Conservation (phyloP, 1,140 invertebrate species). For the Drosophila nannoptera region DNA sequence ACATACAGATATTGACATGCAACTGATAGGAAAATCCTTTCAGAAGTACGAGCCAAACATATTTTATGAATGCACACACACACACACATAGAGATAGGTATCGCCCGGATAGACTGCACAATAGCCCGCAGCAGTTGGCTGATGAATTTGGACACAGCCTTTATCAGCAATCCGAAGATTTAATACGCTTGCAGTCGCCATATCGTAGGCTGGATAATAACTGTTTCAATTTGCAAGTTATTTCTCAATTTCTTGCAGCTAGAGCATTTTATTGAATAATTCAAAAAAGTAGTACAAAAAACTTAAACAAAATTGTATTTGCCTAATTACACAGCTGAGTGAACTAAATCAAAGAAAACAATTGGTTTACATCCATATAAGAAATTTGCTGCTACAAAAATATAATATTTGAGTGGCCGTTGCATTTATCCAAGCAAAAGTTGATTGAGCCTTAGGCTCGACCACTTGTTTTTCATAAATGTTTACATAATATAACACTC, state of each 20-base stretch:
- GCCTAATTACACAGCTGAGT: conserved; percentile 36
- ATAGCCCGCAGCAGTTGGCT: neutral
- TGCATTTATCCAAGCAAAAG: conserved; percentile 31
- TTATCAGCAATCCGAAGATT: too few relatives aligned
- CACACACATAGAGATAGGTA: too few relatives aligned
- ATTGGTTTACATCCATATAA: conserved; percentile 21
- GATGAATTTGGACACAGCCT: neutral
- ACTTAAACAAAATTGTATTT: conserved; percentile 52
- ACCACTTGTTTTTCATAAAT: conserved; percentile 5
- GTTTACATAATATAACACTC: conserved; percentile 17
- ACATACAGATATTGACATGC: neutral
- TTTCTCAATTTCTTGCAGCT: conserved; percentile 54
- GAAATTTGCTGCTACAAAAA: conserved; percentile 46
- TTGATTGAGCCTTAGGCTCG: conserved; percentile 7
- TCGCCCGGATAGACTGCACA: neutral
- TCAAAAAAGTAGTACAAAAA: conserved; percentile 57
- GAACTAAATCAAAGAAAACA: conserved; percentile 15
- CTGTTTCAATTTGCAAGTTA: neutral
- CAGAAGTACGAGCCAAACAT: neutral
- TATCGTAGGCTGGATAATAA: too few relatives aligned
- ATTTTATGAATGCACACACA: too few relatives aligned
- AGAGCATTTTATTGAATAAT: conserved; percentile 65
- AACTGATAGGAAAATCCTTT: neutral
- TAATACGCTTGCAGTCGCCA: too few relatives aligned
- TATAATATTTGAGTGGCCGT: conserved; percentile 11